Evolutionary conservation across 1,140 invertebrate species (phyloP).

Genomic region (Tetragonula clypearis): DNA sequence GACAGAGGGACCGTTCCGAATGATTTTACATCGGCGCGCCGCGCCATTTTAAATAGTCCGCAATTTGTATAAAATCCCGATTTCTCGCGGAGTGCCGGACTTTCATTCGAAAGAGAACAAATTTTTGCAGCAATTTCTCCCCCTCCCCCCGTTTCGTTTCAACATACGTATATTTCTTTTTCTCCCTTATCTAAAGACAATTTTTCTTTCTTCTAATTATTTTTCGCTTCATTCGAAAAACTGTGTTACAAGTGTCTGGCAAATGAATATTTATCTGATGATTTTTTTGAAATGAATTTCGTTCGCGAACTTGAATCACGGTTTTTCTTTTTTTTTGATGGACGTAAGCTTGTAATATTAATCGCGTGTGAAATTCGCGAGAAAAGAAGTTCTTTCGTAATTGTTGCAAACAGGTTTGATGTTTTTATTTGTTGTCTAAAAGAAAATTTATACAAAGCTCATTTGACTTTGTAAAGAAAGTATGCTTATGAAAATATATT

Average conservation of each 20-base stretch:
- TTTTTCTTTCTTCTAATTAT: neutral
- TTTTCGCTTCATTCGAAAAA: neutral
- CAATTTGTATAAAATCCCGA: constrained; percentile 23
- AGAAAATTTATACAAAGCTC: too few relatives aligned
- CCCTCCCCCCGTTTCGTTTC: neutral
- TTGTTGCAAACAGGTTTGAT: too few relatives aligned
- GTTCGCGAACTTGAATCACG: neutral
- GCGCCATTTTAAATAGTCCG: constrained; percentile 9
- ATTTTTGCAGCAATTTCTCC: neutral
- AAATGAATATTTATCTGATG: neutral
- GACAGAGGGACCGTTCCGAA: neutral
- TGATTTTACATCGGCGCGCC: constrained; percentile 1
- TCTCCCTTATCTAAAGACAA: neutral
- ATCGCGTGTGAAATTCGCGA: too few relatives aligned
- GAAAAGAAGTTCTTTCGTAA: too few relatives aligned
- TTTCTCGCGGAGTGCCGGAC: neutral
- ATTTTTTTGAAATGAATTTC: neutral
- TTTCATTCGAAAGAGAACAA: neutral
- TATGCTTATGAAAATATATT: too few relatives aligned
- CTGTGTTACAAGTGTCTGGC: neutral
- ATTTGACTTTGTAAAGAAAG: too few relatives aligned
- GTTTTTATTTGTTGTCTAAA: too few relatives aligned
- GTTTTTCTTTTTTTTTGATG: too few relatives aligned
- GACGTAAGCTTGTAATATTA: too few relatives aligned
- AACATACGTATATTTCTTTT: neutral